Conservation (phyloP, 1,140 invertebrate species). For the Leptopilina clavipes region DNA sequence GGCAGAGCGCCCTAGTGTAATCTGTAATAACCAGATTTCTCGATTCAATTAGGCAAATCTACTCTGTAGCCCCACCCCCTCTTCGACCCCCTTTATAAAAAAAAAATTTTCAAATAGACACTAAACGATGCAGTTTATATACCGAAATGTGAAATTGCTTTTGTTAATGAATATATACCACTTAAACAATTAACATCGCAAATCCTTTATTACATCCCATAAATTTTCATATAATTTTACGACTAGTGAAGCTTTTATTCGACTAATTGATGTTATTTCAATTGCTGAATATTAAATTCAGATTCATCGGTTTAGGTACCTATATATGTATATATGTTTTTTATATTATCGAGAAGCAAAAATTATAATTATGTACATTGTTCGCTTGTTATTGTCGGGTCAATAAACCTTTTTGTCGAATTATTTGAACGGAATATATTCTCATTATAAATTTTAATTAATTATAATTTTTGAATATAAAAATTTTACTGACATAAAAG, state of each 20-base stretch:
- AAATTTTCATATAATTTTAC: background rate
- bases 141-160: background rate
- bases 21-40: constrained; percentile 35
- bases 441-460: too few species aligned
- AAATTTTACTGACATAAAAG: too few species aligned
- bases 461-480: too few species aligned
- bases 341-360: background rate
- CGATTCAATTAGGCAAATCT: constrained; percentile 31
- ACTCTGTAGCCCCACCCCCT: background rate
- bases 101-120: background rate
- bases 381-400: too few species aligned
- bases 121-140: constrained; percentile 4
- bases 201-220: background rate
- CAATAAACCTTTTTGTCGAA: too few species aligned
- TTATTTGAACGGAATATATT: too few species aligned
- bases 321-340: background rate
- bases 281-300: background rate
- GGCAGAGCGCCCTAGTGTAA: constrained; percentile 29
- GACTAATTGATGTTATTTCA: background rate
- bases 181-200: constrained; percentile 11
- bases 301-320: too few species aligned
- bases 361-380: too few species aligned
- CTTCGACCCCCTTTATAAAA: too few species aligned
- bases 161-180: constrained; percentile 24
- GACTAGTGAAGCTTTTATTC: background rate